Base-by-base conservation (phyloP, 2,888 invertebrate genomes). In the Cataglyphis altisquamis region DNA sequence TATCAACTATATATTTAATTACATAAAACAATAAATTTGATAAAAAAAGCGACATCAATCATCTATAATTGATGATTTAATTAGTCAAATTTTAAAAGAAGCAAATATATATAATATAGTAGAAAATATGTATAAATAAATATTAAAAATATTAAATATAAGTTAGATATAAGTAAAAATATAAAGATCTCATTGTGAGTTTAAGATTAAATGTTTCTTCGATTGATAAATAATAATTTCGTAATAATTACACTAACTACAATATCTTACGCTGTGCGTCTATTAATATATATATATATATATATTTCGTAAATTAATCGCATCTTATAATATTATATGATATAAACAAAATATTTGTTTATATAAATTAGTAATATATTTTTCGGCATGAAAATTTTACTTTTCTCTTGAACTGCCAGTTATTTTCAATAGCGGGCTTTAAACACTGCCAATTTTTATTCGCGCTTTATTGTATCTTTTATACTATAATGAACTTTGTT, bases 151-250 rank as follows among this genome's bases (percentile, higher is more conserved):
- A 84, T 88, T 90, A 89, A 86, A 85, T 86, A 84, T 88, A 90
- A 89, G 83, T 64, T 91, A 92, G 91, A 83, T 87, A 45, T 93
- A 91, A 91, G 88, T 75, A 86, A 90, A 88, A 86, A 90, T 87
- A 87, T 86, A 86, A 92, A 87, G 92, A 92, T 93, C 92, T 93
- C 93, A 93, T 92, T 91, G 91, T 92, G 91, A 91, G 90, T 93
- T 91, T 91, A 84, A 90, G 87, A 48, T 48, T 48, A n/a, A 48
- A 48, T 48, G n/a, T 48, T 90, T 91, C 87, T 89, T 89, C 86
- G 87, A 91, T 81, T 82, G 25, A 57, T 83, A 81, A 85, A 45
- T 73, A 12, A 25, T 75, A 63, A 75, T 75, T 81, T 75, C n/a
- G 32, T 75, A 12, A 55, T 75, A 75, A 25, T 52, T 81, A 25